A percentile compares a stretch with the other conserved stretches of the same genome.
phyloP scores from a whole-genome alignment of 2,888 invertebrate genomes.

The Chrysolina haemoptera region DNA sequence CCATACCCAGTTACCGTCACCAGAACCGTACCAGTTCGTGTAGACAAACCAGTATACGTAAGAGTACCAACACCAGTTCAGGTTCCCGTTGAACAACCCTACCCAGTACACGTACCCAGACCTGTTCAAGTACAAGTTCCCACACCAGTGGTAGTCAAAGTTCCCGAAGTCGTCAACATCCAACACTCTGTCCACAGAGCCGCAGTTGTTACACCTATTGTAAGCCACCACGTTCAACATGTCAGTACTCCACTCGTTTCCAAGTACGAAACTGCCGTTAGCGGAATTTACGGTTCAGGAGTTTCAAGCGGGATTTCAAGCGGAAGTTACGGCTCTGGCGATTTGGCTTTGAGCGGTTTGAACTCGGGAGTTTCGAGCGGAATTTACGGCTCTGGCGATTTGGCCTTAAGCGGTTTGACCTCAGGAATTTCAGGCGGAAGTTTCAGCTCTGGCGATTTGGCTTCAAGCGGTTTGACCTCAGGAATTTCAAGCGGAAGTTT shows the following conservation, averaged over 20 bases:
- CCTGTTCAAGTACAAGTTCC: slow-evolving; percentile 57
- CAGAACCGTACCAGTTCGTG: slow-evolving; percentile 55
- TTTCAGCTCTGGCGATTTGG: background rate
- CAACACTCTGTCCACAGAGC: slow-evolving; percentile 37
- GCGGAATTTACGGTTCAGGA: background rate
- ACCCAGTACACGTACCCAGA: slow-evolving; percentile 50
- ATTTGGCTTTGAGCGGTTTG: too few relatives aligned
- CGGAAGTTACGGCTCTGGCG: background rate
- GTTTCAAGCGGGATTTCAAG: background rate
- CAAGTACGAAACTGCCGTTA: background rate
- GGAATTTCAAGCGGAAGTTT: too few relatives aligned
- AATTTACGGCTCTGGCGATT: background rate
- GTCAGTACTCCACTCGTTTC: slow-evolving; percentile 26
- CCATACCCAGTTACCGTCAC: slow-evolving; percentile 60
- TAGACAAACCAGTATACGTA: slow-evolving; percentile 57
- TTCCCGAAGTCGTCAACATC: slow-evolving; percentile 51
- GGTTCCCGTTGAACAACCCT: slow-evolving; percentile 57
- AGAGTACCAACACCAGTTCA: slow-evolving; percentile 56
- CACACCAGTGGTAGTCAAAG: slow-evolving; percentile 57
- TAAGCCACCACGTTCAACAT: background rate
- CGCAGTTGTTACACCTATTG: slow-evolving; percentile 17
- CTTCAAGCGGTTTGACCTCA: background rate
- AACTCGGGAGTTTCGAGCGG: too few relatives aligned
- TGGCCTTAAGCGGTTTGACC: too few relatives aligned
- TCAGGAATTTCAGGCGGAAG: too few relatives aligned